phyloP scores from a whole-genome alignment of 2,888 invertebrate species.

The Timema cristinae region DNA sequence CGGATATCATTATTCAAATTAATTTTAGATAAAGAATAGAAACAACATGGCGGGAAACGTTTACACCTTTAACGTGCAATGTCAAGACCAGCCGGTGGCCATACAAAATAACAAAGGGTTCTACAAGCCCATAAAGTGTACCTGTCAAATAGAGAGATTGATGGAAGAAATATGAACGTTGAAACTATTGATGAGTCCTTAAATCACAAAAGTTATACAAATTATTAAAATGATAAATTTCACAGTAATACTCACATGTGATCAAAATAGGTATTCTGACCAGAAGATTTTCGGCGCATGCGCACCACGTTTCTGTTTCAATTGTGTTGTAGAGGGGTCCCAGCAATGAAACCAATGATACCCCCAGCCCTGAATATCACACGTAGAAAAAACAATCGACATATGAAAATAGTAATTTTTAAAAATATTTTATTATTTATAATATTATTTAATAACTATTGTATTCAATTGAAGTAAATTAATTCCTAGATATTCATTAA shows the following conservation, averaged over 20 bases:
- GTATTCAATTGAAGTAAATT: neutral
- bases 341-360: conserved; percentile 19
- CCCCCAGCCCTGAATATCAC: neutral
- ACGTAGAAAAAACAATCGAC: conserved; percentile 1
- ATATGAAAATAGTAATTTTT: neutral
- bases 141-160: neutral
- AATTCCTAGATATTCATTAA: too few relatives aligned
- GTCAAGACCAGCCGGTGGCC: conserved; percentile 40
- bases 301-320: conserved; percentile 52
- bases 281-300: conserved; percentile 72
- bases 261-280: conserved; percentile 84
- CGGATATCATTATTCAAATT: neutral
- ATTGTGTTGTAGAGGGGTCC: conserved; percentile 29
- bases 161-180: neutral
- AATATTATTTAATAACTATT: neutral
- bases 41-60: conserved; percentile 52
- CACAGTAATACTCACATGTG: conserved; percentile 77
- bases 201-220: conserved; percentile 22
- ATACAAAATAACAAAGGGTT: neutral
- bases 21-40: conserved; percentile 33
- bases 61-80: conserved; percentile 40
- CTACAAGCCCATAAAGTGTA: neutral
- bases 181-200: conserved; percentile 39
- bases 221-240: conserved; percentile 12
- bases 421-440: neutral